These are phyloP conservation scores for Stichopus horrens DNA, from an alignment of 53 echinoderm and acorn worm genomes.

Conservation along the genomic window DNA sequence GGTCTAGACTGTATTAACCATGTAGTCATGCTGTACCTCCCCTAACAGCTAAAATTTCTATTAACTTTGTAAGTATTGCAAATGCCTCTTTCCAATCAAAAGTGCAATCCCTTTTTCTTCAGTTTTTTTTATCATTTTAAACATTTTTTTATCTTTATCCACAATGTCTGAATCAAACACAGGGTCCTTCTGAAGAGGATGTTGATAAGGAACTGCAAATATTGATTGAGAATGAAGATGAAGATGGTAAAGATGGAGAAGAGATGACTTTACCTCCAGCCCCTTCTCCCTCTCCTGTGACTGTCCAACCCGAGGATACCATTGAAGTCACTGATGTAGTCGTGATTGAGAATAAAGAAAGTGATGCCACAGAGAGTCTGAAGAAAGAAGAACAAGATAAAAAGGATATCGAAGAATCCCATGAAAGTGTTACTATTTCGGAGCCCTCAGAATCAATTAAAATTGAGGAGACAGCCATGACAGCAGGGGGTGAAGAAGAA, in stretches of 20 bases:
- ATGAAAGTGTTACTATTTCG: background rate
- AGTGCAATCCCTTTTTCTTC: no score
- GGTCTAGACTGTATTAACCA: no score
- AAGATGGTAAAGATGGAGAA: background rate
- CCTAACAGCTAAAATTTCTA: no score
- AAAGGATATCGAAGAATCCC: background rate
- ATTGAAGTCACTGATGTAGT: background rate
- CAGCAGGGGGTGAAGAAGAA: background rate
- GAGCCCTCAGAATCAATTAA: background rate
- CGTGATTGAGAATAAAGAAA: background rate
- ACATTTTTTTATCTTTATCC: no score
- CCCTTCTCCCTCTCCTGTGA: slow-evolving; percentile 29
- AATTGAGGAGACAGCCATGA: background rate
- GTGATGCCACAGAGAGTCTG: background rate
- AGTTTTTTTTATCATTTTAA: no score
- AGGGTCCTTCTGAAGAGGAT: slow-evolving; percentile 16
- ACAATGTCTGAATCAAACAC: background rate
- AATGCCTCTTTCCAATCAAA: no score
- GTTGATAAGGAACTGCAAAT: slow-evolving; percentile 4
- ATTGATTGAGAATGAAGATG: background rate
- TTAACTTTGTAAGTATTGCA: no score
- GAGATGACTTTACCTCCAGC: slow-evolving; percentile 8
- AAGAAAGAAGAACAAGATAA: background rate
- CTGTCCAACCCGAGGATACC: background rate
- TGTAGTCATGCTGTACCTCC: no score